Evolutionary conservation across 2,888 invertebrate genomes (phyloP).

Genomic region (Herminia tarsipennalis): DNA sequence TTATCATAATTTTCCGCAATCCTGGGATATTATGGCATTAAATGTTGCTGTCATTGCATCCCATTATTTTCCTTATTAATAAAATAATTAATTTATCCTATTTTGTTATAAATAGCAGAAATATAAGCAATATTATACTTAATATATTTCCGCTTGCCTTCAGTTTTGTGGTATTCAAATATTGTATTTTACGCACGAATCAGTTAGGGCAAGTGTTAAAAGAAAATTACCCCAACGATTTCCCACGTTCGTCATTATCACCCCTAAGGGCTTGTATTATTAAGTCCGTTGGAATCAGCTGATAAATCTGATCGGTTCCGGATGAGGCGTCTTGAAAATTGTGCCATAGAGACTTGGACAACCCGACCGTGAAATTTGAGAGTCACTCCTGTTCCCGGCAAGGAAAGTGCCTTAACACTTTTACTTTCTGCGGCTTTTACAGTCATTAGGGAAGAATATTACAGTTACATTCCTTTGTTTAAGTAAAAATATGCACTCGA

Average conservation of each 20-base stretch:
- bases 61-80: neutral
- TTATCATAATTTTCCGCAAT: constrained; percentile 1
- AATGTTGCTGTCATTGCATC: neutral
- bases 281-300: constrained; percentile 56
- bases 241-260: constrained; percentile 37
- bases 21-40: too few species aligned
- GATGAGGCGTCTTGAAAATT: constrained; percentile 48
- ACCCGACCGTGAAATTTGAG: constrained; percentile 57
- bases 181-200: too few species aligned
- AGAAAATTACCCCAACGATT: constrained; percentile 8
- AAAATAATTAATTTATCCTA: too few species aligned
- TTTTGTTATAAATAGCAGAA: too few species aligned
- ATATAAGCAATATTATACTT: too few species aligned
- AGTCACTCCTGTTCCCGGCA: constrained; percentile 53
- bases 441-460: too few species aligned
- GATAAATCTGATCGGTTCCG: constrained; percentile 65
- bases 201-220: too few species aligned
- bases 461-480: too few species aligned
- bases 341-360: constrained; percentile 38
- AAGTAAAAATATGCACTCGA: too few species aligned
- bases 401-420: constrained; percentile 61
- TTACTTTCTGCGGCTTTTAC: constrained; percentile 54
- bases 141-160: too few species aligned
- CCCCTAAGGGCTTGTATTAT: constrained; percentile 41
- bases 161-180: too few species aligned